Base-by-base conservation (phyloP, 1,140 invertebrate genomes). In the Samia ricini region DNA sequence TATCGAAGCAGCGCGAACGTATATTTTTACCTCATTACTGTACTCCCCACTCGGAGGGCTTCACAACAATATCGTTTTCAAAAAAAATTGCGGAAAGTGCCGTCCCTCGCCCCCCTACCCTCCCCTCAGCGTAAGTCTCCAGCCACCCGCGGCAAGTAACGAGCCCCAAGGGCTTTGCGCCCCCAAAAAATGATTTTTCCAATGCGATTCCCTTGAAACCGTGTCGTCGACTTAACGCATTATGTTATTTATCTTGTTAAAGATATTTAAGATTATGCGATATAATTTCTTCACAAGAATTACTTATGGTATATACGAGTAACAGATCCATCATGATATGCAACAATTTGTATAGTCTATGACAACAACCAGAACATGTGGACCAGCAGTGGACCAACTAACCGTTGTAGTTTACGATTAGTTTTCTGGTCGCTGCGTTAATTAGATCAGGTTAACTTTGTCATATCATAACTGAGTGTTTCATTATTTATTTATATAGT, bases 221-320 rank as follows among this genome's bases (percentile, higher is more conserved):
- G 56, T 33, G 60, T 64, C 49, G 49, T 57, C 59, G 61, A 66
- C 63, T 72, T 72, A 63, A 64, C 65, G 61, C 56, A 26, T 67
- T 60, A 67, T 56, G 63, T 21, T 19, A 56, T 52, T 68, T 61
- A 56, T 20, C 54, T n/a, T 24, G 21, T 56, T 56, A 56, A 56
- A 7, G 49, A 21, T 51, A 10, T 51, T 29, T 10, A 29, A 8
- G 10, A 29, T 29, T 29, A 5, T 29, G 4, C 10, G 6, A 10
- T 29, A 5, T 29, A 8, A 29, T n/a, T n/a, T n/a, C 4, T 29
- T 29, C 10, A 2, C 26, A 29, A 8, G 10, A 1, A 29, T 29
- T 29, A 29, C 10, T 29, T 29, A 5, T 10, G 6, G 1, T 29
- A 10, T 29, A 29, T 29, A n/a, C n/a, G n/a, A n/a, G n/a, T n/a